Percentiles rank a stretch among this genome's conserved stretches.
Conservation (phyloP, 2,888 invertebrate genomes). For the Pandemis cinnamomeana region DNA sequence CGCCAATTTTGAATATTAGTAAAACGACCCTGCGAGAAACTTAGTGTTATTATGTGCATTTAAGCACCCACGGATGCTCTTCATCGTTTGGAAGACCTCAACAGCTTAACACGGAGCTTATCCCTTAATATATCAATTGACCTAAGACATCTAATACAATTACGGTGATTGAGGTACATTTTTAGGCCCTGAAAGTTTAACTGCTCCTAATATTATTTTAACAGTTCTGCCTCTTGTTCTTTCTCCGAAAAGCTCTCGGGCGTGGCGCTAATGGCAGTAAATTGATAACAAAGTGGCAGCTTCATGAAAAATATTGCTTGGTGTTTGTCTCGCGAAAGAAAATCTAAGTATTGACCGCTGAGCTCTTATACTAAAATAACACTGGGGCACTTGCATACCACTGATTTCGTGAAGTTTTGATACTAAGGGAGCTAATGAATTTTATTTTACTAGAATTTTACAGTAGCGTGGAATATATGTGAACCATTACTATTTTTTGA, state of each 20-base stretch:
- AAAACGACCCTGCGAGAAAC: background rate
- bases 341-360: background rate
- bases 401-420: background rate
- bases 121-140: background rate
- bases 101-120: background rate
- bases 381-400: background rate
- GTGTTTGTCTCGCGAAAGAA: constrained; percentile 4
- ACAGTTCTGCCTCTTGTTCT: constrained; percentile 1
- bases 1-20: background rate
- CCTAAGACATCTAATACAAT: background rate
- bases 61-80: too few species aligned
- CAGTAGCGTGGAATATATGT: background rate
- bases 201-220: constrained; percentile 1
- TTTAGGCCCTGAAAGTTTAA: constrained; percentile 3
- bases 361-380: background rate
- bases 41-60: background rate
- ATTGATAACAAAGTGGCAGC: constrained; percentile 28
- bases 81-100: background rate
- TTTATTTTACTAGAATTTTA: background rate
- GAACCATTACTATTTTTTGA: background rate
- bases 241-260: constrained; percentile 2
- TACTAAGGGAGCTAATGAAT: background rate
- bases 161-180: constrained; percentile 1
- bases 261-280: constrained; percentile 23
- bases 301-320: constrained; percentile 7